These are phyloP conservation scores for Amblyjoppa fuscipennis DNA, from an alignment of 2,888 invertebrate genomes.

Conservation along the genomic window DNA sequence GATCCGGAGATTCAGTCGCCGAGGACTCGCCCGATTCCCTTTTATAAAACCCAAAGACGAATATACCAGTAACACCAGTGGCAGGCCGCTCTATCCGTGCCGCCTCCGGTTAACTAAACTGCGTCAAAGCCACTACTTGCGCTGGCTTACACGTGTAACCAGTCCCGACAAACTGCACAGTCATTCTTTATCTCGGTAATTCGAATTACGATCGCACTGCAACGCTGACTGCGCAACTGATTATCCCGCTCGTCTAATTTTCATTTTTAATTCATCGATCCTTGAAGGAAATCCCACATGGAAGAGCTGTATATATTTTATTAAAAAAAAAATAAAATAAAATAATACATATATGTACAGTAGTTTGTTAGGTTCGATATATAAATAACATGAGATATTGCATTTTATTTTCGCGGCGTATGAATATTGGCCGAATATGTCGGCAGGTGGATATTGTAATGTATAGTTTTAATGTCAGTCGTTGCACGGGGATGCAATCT, in stretches of 20 bases:
- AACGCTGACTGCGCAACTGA: background rate
- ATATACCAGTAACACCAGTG: background rate
- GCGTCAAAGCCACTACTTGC: constrained; percentile 27
- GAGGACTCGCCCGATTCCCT: background rate
- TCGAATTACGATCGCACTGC: constrained; percentile 46
- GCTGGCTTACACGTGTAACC: constrained; percentile 56
- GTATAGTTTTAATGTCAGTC: background rate
- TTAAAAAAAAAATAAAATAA: too few species aligned
- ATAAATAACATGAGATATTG: too few species aligned
- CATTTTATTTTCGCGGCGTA: background rate
- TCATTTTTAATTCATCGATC: background rate
- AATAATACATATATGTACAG: too few species aligned
- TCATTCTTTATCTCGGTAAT: constrained; percentile 53
- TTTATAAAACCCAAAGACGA: background rate
- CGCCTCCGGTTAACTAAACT: constrained; percentile 5
- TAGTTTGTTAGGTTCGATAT: too few species aligned
- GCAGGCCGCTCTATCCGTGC: background rate
- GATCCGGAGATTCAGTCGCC: constrained; percentile 14
- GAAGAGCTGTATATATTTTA: too few species aligned
- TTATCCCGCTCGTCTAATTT: too few species aligned
- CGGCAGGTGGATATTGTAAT: background rate
- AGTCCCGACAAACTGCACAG: constrained; percentile 46
- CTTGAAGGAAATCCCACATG: background rate
- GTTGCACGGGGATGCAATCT: background rate
- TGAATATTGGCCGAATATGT: background rate